These are phyloP conservation scores for Sialia sialis DNA, from an alignment of 2,113 vertebrate species.

Conservation along the genomic window DNA sequence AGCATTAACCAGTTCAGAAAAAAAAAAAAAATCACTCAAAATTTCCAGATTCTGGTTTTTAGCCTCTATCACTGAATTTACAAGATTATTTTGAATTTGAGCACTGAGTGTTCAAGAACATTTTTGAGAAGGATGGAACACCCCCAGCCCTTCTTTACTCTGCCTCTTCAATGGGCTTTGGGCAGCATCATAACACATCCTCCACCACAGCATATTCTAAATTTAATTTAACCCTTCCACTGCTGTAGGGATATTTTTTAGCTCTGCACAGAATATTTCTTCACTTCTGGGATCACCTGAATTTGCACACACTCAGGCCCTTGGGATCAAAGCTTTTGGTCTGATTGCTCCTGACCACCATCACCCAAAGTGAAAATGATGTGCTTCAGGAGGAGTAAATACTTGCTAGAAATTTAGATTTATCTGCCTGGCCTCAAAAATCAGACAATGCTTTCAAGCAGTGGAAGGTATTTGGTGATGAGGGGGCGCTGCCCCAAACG, in stretches of 20 bases:
- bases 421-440: not conserved
- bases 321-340: not conserved
- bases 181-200: not conserved
- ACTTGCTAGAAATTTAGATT: not conserved
- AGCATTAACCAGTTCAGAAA: not conserved
- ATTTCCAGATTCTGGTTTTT: not conserved
- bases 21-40: not conserved
- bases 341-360: not conserved
- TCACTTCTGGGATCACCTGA: accelerated
- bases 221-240: not conserved
- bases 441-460: not conserved
- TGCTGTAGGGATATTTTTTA: not conserved
- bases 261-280: not conserved
- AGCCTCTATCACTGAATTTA: not conserved
- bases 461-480: not conserved
- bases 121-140: not conserved
- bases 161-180: not conserved
- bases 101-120: not conserved
- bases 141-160: not conserved
- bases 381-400: accelerated
- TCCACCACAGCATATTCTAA: not conserved
- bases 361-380: not conserved
- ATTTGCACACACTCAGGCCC: not conserved
- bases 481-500: not conserved
- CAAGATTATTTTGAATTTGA: not conserved